Evolutionary conservation across 2,888 invertebrate species (phyloP).

Genomic region (Callinectes sapidus): DNA sequence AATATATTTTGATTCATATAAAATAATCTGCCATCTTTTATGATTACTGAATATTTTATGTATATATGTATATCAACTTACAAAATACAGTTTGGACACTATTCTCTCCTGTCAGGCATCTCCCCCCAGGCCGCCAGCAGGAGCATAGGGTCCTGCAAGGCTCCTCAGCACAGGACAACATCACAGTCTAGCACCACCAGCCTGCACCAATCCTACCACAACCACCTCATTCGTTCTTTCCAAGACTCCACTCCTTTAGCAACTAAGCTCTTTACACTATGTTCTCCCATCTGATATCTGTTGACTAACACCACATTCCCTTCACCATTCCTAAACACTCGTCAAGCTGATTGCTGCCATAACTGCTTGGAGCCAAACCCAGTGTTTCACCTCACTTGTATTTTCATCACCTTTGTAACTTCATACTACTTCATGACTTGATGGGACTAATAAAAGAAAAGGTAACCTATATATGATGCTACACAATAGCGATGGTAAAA

Average conservation of each 20-base stretch:
- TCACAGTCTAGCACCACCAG: conserved; percentile 53
- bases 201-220: conserved; percentile 44
- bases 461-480: background rate
- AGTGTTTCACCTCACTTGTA: background rate
- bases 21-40: conserved; percentile 51
- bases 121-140: conserved; percentile 39
- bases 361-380: background rate
- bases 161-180: conserved; percentile 43
- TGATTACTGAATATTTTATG: conserved; percentile 46
- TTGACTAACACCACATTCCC: background rate
- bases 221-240: conserved; percentile 29
- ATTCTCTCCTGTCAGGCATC: conserved; percentile 39
- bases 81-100: conserved; percentile 56
- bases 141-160: conserved; percentile 28
- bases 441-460: background rate
- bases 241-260: background rate
- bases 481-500: background rate
- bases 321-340: background rate
- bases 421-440: conserved; percentile 12
- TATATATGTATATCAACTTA: conserved; percentile 45
- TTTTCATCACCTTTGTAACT: conserved; percentile 4
- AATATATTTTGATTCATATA: conserved; percentile 56
- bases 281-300: background rate
- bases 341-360: background rate
- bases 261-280: background rate